A percentile compares a stretch with the other conserved stretches of the same genome.
These are phyloP conservation scores for Harpegnathos saltator DNA, from an alignment of 1,140 invertebrate species.

Conservation along the genomic window DNA sequence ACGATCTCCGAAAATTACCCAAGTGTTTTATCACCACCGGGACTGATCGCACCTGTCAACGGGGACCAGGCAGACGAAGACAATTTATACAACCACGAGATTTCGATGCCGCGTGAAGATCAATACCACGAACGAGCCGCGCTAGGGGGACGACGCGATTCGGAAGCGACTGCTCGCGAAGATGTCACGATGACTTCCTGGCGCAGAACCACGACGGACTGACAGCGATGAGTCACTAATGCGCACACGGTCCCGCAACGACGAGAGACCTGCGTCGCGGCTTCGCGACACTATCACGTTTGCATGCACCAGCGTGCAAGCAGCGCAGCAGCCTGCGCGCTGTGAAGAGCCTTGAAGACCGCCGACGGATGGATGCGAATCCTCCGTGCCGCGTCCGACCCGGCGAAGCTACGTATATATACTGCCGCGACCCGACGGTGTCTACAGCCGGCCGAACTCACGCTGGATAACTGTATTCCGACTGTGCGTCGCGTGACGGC, in stretches of 20 bases:
- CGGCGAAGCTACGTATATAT: background rate
- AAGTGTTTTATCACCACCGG: too few species aligned
- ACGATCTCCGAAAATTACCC: too few species aligned
- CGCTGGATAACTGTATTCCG: constrained; percentile 29
- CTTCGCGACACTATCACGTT: background rate
- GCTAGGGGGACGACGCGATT: background rate
- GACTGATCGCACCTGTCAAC: too few species aligned
- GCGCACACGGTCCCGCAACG: background rate
- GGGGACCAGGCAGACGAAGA: too few species aligned
- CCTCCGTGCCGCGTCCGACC: background rate
- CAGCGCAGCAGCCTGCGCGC: background rate
- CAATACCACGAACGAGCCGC: too few species aligned
- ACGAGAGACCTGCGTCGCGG: constrained; percentile 1
- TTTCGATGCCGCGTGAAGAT: too few species aligned
- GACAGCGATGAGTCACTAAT: constrained; percentile 21
- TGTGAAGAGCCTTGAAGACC: constrained; percentile 13
- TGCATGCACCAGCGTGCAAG: background rate
- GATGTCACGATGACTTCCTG: background rate
- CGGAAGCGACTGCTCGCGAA: background rate
- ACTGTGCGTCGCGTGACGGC: background rate
- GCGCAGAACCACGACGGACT: background rate
- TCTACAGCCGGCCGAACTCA: background rate
- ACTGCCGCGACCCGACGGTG: background rate
- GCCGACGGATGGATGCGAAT: background rate
- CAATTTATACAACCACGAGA: too few species aligned